Percentiles rank a stretch among this genome's conserved stretches.
Evolutionary conservation across 2,113 vertebrate species (phyloP).

Genomic region (Platichthys stellatus): DNA sequence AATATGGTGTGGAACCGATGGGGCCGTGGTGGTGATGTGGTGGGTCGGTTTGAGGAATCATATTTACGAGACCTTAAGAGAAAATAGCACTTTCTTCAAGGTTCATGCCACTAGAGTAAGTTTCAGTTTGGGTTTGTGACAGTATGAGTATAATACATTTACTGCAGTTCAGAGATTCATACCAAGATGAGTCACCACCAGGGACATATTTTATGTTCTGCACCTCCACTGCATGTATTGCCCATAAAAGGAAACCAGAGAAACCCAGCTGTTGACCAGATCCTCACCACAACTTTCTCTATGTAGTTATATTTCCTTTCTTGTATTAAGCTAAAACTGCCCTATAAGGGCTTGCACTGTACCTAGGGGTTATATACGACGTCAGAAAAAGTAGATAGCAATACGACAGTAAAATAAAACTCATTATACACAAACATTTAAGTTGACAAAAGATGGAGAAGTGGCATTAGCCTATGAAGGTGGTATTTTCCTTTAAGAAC

Average conservation of each 20-base stretch:
- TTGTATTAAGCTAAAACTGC: no score
- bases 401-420: background rate
- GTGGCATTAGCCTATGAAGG: slow-evolving; percentile 22
- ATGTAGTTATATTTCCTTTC: no score
- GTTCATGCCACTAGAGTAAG: background rate
- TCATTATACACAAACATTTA: background rate
- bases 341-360: no score
- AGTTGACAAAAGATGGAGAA: slow-evolving; percentile 23
- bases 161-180: slow-evolving; percentile 4
- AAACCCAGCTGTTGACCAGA: background rate
- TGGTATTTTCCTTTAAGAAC: slow-evolving; percentile 54
- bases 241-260: slow-evolving; percentile 30
- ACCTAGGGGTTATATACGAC: no score
- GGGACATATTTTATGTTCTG: slow-evolving; percentile 2
- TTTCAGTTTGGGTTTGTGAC: background rate
- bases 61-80: slow-evolving; percentile 17
- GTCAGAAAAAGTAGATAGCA: no score
- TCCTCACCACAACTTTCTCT: background rate
- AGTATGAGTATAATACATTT: background rate
- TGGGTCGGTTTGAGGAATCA: slow-evolving; percentile 6
- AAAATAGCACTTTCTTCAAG: slow-evolving; percentile 42
- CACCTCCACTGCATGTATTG: background rate
- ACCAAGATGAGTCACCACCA: slow-evolving; percentile 4
- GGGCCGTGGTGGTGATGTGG: slow-evolving; percentile 5
- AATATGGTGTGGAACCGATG: slow-evolving; percentile 6